Evolutionary conservation across 1,140 invertebrate species (phyloP).

Genomic region (Pantala flavescens): DNA sequence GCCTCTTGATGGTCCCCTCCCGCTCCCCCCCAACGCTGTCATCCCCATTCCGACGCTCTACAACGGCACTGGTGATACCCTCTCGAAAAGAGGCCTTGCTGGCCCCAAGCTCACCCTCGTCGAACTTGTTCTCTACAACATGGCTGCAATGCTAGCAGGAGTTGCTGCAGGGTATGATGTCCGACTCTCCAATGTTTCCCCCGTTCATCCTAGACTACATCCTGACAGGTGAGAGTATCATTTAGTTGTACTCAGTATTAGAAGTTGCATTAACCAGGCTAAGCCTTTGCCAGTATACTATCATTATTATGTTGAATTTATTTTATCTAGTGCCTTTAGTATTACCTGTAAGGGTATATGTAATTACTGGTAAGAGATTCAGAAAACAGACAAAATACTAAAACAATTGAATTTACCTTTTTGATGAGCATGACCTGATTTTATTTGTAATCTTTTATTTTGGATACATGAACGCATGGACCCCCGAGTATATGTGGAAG

Average conservation of each 20-base stretch:
- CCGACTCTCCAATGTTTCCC: conserved; percentile 70
- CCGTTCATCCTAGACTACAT: conserved; percentile 67
- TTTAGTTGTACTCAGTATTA: conserved; percentile 17
- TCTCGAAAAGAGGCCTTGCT: conserved; percentile 18
- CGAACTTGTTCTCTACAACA: conserved; percentile 77
- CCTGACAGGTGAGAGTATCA: conserved; percentile 42
- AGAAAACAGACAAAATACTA: too few species aligned
- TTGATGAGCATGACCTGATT: too few species aligned
- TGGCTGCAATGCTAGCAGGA: conserved; percentile 77
- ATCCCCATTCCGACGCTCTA: conserved; percentile 66
- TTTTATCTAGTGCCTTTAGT: too few species aligned
- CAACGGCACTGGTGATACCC: conserved; percentile 46
- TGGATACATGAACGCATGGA: too few species aligned
- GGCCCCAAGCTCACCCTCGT: conserved; percentile 58
- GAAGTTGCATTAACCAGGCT: conserved; percentile 32
- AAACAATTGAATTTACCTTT: too few species aligned
- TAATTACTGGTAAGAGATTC: too few species aligned
- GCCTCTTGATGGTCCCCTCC: conserved; percentile 33
- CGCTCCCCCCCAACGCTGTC: conserved; percentile 2
- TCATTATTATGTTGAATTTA: conserved; percentile 3
- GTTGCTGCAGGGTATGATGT: conserved; percentile 86
- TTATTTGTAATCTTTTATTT: too few species aligned
- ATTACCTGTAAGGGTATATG: too few species aligned
- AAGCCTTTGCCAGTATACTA: conserved; percentile 25
- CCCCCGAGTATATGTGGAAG: too few species aligned